Base-by-base conservation (phyloP, 1,140 invertebrate species). In the Drosophila teissieri region DNA sequence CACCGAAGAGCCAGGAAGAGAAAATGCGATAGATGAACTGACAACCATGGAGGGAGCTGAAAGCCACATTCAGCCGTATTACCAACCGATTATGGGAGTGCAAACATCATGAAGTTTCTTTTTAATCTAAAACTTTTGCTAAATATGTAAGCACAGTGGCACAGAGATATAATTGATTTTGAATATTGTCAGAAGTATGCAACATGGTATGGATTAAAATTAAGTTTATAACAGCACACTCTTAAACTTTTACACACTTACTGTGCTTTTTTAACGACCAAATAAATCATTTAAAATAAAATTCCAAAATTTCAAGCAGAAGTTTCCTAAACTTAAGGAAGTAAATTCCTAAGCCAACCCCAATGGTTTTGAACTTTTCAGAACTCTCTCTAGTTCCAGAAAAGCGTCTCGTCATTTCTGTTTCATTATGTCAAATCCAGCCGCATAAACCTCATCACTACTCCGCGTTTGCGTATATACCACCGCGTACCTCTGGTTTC, bases 21-120 rank as follows among this genome's bases (percentile, higher is more conserved):
- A 40, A 46, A 60, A 12, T 51, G 40, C 49, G 40, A 49, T 73
- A 49, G 54, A 73, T 73, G 56, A 73, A 62, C 68, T 34, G 60
- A 74, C 45, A 51, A 48, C 19, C 51, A 19, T 19, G 51, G 31
- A 53, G 39, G 36, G 49, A 11, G 19, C 51, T 62, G 51, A 39
- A 54, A 17, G 45, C 31, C 14, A 34, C 39, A 56, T 27, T 55
- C 40, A 11, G 31, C 31, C 31, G 31, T 22, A 24, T 55, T 12
- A 36, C 10, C 17, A n/a, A 53, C 2, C 2, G 69, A 49, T 42
- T 73, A 48, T 73, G 57, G 69, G n/a, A 17, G 3, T 3, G 1
- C 7, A 40, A 17, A 42, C 22, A 4, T 31, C 14, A 1, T 0
- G 37, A 37, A 31, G 7, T 31, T 24, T 24, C 4, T 4, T 4